Conservation (phyloP, 2,797 vertebrate species). For the Gadopsis marmoratus region DNA sequence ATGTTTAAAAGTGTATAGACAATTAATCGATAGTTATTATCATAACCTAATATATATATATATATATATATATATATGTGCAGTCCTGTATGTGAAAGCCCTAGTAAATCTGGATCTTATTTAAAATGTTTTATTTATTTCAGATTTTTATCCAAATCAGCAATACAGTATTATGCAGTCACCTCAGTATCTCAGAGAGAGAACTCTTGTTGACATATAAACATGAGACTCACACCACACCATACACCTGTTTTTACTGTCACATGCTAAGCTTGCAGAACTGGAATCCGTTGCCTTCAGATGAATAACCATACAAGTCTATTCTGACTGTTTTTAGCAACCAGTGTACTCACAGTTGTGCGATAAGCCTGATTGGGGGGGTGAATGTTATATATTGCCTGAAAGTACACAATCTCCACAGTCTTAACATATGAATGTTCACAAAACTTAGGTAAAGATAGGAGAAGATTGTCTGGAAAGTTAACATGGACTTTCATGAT, state of each 20-base stretch:
- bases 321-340: constrained; percentile 31
- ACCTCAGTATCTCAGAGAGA: constrained; percentile 76
- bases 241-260: constrained; percentile 48
- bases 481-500: constrained; percentile 52
- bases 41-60: constrained; percentile 86
- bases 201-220: constrained; percentile 47
- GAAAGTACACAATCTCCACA: constrained; percentile 69
- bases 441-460: constrained; percentile 58
- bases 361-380: constrained; percentile 40
- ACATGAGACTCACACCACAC: constrained; percentile 44
- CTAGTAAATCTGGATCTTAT: constrained; percentile 84
- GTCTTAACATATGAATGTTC: constrained; percentile 80
- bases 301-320: constrained; percentile 58
- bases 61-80: constrained; percentile 87
- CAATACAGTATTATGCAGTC: constrained; percentile 86
- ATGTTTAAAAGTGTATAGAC: constrained; percentile 86
- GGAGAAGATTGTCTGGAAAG: constrained; percentile 40
- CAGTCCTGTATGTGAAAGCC: constrained; percentile 86
- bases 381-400: constrained; percentile 73
- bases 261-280: constrained; percentile 49
- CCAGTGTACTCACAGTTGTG: constrained; percentile 31
- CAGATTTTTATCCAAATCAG: constrained; percentile 76
- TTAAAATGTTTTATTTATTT: constrained; percentile 73
- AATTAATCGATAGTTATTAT: constrained; percentile 83
- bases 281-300: constrained; percentile 63